These are phyloP conservation scores for Orius laevigatus DNA, from an alignment of 1,140 invertebrate species.

Conservation along the genomic window DNA sequence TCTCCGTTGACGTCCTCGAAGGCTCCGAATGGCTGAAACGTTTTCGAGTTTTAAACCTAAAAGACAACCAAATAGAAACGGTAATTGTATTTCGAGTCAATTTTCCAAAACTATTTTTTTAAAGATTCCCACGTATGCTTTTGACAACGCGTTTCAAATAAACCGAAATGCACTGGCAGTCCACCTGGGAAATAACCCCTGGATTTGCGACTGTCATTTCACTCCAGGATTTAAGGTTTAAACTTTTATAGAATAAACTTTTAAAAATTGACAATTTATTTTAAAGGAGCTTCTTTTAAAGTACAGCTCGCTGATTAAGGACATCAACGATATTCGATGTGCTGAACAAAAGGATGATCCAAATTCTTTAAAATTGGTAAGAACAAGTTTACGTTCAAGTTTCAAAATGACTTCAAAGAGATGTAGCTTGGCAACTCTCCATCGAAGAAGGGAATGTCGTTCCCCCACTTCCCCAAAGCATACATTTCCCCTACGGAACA, in stretches of 20 bases:
- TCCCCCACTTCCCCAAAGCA: too few relatives aligned
- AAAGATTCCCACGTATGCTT: constrained; percentile 55
- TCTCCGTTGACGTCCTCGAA: constrained; percentile 50
- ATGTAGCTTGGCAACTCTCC: neutral
- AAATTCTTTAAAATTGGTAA: constrained; percentile 42
- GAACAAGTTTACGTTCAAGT: neutral
- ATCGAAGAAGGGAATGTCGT: too few relatives aligned
- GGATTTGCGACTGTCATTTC: constrained; percentile 64
- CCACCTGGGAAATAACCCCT: constrained; percentile 56
- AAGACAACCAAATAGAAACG: constrained; percentile 50
- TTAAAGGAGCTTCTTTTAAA: constrained; percentile 46
- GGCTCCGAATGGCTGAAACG: constrained; percentile 55
- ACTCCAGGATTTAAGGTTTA: constrained; percentile 51
- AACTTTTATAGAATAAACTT: constrained; percentile 2
- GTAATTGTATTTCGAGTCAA: constrained; percentile 30
- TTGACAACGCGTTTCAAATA: constrained; percentile 56
- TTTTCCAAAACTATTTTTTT: too few relatives aligned
- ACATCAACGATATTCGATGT: constrained; percentile 49
- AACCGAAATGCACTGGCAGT: constrained; percentile 49
- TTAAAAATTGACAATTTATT: neutral
- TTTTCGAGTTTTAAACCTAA: constrained; percentile 55
- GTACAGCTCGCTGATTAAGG: constrained; percentile 47
- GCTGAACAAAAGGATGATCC: constrained; percentile 34
- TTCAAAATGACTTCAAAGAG: neutral
- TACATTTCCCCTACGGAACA: too few relatives aligned